Percentiles rank a stretch among this genome's conserved stretches.
phyloP scores from a whole-genome alignment of 2,888 invertebrate genomes.

The Epicampocera succincta region DNA sequence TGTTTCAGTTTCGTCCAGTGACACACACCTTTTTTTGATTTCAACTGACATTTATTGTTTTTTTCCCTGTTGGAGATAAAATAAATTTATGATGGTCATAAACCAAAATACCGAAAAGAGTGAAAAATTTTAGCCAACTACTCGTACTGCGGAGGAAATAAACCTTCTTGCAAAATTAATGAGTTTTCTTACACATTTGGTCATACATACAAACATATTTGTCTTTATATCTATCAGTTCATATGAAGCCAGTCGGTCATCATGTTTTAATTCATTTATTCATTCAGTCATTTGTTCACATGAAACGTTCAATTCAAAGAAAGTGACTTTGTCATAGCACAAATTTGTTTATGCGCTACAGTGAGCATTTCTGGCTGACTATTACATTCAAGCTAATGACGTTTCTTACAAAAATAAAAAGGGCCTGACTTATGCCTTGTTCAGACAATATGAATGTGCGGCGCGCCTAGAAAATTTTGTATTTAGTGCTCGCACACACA shows the following conservation, averaged over 20 bases:
- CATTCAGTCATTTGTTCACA: slow-evolving; percentile 27
- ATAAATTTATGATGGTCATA: slow-evolving; percentile 58
- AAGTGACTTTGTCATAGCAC: slow-evolving; percentile 49
- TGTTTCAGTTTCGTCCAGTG: slow-evolving; percentile 38
- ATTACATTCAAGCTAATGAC: background rate
- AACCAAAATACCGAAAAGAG: slow-evolving; percentile 27
- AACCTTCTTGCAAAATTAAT: slow-evolving; percentile 53
- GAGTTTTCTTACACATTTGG: slow-evolving; percentile 48
- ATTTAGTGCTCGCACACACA: no score
- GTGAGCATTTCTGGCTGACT: no score
- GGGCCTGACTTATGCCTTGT: no score
- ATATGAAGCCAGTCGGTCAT: background rate
- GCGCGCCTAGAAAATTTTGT: no score
- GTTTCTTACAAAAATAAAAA: no score
- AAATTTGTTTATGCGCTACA: slow-evolving; percentile 14
- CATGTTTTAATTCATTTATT: slow-evolving; percentile 22
- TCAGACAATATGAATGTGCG: no score
- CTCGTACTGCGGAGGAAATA: slow-evolving; percentile 25
- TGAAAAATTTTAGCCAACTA: slow-evolving; percentile 4
- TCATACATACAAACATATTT: slow-evolving; percentile 20
- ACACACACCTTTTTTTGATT: slow-evolving; percentile 45
- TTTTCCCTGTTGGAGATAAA: slow-evolving; percentile 43
- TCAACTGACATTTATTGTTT: slow-evolving; percentile 43
- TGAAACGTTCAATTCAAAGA: slow-evolving; percentile 34
- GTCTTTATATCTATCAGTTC: background rate